phyloP scores from a whole-genome alignment of 2,797 vertebrate species.

The Catamblyrhynchus diadema region DNA sequence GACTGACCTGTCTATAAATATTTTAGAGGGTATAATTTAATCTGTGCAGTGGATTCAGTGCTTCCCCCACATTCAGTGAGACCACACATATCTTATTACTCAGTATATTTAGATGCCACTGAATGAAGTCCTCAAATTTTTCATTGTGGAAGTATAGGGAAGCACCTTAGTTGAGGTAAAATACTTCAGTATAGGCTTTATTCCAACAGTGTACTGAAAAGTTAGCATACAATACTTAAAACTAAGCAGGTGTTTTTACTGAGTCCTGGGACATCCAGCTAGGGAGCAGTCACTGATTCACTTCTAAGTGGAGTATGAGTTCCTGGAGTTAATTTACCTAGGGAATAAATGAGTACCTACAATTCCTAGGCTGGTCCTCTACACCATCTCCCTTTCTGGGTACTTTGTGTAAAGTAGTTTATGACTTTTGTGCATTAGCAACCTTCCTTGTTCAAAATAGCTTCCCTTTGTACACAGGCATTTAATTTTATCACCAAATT shows the following conservation, averaged over 20 bases:
- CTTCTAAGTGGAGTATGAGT: not conserved
- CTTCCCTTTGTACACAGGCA: not conserved
- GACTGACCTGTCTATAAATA: not conserved
- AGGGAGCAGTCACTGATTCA: not conserved
- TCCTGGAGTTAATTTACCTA: not conserved
- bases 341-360: not conserved
- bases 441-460: not conserved
- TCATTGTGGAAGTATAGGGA: not conserved
- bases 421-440: not conserved
- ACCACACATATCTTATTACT: not conserved
- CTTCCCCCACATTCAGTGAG: not conserved
- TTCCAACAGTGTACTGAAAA: not conserved
- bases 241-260: not conserved
- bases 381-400: not conserved
- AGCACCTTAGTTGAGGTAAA: not conserved
- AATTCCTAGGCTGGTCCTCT: not conserved
- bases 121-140: not conserved
- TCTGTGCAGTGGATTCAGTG: not conserved
- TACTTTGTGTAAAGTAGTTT: not conserved
- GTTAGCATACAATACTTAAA: not conserved
- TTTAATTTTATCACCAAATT: not conserved
- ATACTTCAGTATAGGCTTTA: not conserved
- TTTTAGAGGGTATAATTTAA: not conserved
- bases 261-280: not conserved
- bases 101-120: not conserved